Conservation (phyloP, 2,888 invertebrate species). For the Julus scanicus region DNA sequence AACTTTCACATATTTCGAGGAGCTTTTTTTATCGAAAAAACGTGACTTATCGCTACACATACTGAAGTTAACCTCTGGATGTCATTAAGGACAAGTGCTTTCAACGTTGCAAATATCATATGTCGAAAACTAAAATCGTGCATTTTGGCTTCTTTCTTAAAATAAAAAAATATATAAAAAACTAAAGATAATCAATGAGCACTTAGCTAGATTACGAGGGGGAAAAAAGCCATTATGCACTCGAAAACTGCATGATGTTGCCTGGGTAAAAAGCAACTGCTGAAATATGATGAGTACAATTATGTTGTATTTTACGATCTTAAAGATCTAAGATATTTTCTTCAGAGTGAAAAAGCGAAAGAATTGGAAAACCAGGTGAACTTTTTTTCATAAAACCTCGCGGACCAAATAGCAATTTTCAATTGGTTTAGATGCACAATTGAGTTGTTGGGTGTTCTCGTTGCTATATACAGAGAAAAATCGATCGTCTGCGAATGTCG, state of each 20-base stretch:
- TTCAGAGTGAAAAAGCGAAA: not conserved
- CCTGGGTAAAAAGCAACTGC: not conserved
- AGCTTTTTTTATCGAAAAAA: not conserved
- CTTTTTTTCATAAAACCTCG: not conserved
- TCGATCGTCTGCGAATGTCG: slow-evolving; percentile 5
- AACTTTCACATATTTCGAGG: not conserved
- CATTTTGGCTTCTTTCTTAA: not conserved
- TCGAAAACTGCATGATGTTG: not conserved
- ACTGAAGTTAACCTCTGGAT: not conserved
- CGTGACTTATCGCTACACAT: not conserved
- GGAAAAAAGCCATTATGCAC: not conserved
- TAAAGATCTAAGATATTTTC: not conserved
- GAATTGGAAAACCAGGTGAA: not conserved
- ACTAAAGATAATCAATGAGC: not conserved
- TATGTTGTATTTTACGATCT: not conserved
- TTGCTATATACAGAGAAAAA: not conserved
- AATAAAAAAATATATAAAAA: not conserved
- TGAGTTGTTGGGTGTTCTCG: slow-evolving; percentile 7
- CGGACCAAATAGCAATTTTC: not conserved
- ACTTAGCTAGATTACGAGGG: not conserved
- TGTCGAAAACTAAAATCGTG: not conserved
- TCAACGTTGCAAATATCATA: not conserved
- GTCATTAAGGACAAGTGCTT: not conserved
- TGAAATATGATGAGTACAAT: not conserved
- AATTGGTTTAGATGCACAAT: not conserved